Evolutionary conservation across 2,113 vertebrate genomes (phyloP).

Genomic region (Stigmatopora argus): DNA sequence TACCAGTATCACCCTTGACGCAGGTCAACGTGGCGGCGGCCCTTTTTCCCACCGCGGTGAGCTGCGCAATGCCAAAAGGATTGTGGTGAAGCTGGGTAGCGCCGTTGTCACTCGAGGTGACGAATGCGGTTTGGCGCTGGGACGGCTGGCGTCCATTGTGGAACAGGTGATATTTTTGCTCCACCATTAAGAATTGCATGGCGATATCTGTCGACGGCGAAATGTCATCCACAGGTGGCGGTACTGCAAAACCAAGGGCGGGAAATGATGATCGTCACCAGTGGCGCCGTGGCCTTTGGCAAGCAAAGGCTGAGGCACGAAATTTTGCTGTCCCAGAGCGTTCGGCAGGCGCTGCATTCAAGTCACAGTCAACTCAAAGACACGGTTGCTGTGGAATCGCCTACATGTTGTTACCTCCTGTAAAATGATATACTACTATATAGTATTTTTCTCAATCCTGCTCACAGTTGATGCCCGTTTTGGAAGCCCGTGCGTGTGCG

Average conservation of each 20-base stretch:
- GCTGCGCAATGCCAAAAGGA: conserved; percentile 87
- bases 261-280: conserved; percentile 98
- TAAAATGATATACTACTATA: no score
- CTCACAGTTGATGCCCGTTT: conserved; percentile 80
- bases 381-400: conserved; percentile 57
- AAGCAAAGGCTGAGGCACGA: conserved; percentile 93
- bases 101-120: conserved; percentile 95
- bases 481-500: conserved; percentile 94
- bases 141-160: conserved; percentile 92
- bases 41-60: conserved; percentile 88
- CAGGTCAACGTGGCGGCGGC: conserved; percentile 74
- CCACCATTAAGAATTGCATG: no score
- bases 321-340: conserved; percentile 94
- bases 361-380: conserved; percentile 95
- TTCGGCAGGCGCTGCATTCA: conserved; percentile 90
- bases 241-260: conserved; percentile 93
- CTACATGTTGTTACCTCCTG: no score
- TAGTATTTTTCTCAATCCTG: not conserved
- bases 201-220: not conserved
- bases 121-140: conserved; percentile 92
- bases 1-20: conserved; percentile 12
- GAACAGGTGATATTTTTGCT: conserved; percentile 81
- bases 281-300: conserved; percentile 95
- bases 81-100: conserved; percentile 94
- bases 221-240: conserved; percentile 75